A percentile compares a stretch with the other conserved stretches of the same genome.
Conservation (phyloP, 1,140 invertebrate species). For the Drosophila nigromelanica region DNA sequence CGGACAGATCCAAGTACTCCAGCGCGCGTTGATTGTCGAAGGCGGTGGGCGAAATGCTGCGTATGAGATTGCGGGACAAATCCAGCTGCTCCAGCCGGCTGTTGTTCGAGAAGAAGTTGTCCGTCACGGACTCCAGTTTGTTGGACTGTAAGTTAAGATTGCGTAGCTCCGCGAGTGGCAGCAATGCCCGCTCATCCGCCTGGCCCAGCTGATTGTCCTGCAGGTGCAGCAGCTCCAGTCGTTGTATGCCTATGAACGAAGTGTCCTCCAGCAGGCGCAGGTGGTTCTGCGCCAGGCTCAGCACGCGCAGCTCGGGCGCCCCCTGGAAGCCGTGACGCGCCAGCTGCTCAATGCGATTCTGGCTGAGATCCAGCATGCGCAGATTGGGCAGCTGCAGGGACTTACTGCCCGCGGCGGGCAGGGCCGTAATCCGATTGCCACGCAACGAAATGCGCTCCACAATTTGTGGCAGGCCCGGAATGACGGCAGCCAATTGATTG, state of each 20-base stretch:
- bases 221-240: constrained; percentile 90
- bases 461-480: constrained; percentile 89
- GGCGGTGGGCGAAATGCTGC: constrained; percentile 87
- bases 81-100: constrained; percentile 88
- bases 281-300: constrained; percentile 91
- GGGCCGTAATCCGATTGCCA: constrained; percentile 88
- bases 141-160: constrained; percentile 91
- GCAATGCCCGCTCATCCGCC: constrained; percentile 88
- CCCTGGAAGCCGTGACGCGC: constrained; percentile 87
- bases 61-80: constrained; percentile 91
- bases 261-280: constrained; percentile 88
- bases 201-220: constrained; percentile 89
- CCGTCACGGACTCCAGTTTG: constrained; percentile 88
- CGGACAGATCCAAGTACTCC: constrained; percentile 90
- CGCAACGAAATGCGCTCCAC: constrained; percentile 91
- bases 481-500: constrained; percentile 89
- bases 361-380: constrained; percentile 90
- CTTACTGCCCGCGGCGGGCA: constrained; percentile 87
- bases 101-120: constrained; percentile 88
- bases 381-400: constrained; percentile 89
- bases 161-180: constrained; percentile 86
- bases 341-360: constrained; percentile 90
- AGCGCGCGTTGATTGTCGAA: constrained; percentile 89
- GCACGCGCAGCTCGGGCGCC: constrained; percentile 88
- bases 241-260: constrained; percentile 88